These are phyloP conservation scores for Coregonus suidteri DNA, from an alignment of 2,797 vertebrate species.

Conservation along the genomic window DNA sequence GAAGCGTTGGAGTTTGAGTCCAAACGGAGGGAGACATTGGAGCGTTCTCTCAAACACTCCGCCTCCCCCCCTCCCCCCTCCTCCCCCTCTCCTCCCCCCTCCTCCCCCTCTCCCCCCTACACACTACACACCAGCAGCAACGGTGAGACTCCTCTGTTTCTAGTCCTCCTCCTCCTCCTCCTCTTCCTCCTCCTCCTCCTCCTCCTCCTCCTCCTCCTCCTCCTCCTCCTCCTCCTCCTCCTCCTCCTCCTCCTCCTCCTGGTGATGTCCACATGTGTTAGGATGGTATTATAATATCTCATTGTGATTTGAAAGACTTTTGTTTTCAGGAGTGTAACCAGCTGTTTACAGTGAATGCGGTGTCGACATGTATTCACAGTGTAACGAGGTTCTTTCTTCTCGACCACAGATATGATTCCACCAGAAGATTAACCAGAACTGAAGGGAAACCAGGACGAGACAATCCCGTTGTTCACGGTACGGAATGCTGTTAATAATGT, in stretches of 20 bases:
- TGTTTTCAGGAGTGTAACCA: too few relatives aligned
- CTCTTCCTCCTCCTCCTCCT: accelerated
- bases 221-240: too few relatives aligned
- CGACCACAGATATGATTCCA: conserved; percentile 81
- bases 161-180: not conserved
- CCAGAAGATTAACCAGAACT: conserved; percentile 86
- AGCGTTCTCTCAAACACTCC: conserved; percentile 83
- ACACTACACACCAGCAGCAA: conserved; percentile 39
- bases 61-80: conserved; percentile 73
- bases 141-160: conserved; percentile 23
- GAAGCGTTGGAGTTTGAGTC: conserved; percentile 96
- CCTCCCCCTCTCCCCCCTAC: conserved; percentile 65
- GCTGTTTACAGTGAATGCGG: too few relatives aligned
- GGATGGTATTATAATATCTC: too few relatives aligned
- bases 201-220: too few relatives aligned
- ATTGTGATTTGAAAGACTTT: too few relatives aligned
- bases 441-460: conserved; percentile 84
- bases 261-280: too few relatives aligned
- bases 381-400: not conserved
- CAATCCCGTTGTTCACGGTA: conserved; percentile 87
- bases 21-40: conserved; percentile 88
- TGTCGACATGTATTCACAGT: not conserved
- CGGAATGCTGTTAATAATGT: not conserved
- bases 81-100: conserved; percentile 70
- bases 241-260: too few relatives aligned